Evolutionary conservation across 2,888 invertebrate species (phyloP).

Genomic region (Cheilosia vulpina): DNA sequence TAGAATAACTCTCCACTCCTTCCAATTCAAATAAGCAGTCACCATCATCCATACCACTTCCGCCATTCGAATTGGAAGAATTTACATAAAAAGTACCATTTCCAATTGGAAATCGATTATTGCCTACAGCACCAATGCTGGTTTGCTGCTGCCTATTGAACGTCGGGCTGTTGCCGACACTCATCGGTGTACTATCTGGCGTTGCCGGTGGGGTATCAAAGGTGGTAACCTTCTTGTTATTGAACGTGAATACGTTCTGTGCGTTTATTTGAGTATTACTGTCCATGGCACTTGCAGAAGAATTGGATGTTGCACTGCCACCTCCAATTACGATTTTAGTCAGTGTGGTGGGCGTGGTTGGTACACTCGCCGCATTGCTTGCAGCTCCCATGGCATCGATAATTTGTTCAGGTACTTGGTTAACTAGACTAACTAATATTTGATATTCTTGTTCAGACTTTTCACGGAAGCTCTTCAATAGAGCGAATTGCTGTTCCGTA

Average conservation of each 20-base stretch:
- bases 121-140: constrained; percentile 42
- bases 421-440: constrained; percentile 85
- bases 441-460: constrained; percentile 89
- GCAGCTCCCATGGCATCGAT: constrained; percentile 78
- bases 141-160: constrained; percentile 80
- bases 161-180: constrained; percentile 83
- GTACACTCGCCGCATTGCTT: constrained; percentile 72
- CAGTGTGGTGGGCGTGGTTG: constrained; percentile 80
- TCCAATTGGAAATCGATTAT: constrained; percentile 46
- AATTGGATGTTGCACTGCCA: constrained; percentile 38
- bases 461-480: constrained; percentile 89
- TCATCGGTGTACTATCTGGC: constrained; percentile 83
- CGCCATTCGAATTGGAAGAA: constrained; percentile 78
- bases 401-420: constrained; percentile 80
- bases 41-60: constrained; percentile 85
- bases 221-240: constrained; percentile 80
- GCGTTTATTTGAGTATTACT: constrained; percentile 64
- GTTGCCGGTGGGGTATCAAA: constrained; percentile 84
- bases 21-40: constrained; percentile 92
- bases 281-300: constrained; percentile 75
- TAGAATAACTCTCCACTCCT: constrained; percentile 83
- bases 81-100: constrained; percentile 48
- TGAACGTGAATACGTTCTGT: constrained; percentile 59
- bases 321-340: constrained; percentile 53
- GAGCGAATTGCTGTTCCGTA: constrained; percentile 90